Percentiles rank a stretch among this genome's conserved stretches.
These are phyloP conservation scores for Candidula unifasciata DNA, from an alignment of 2,888 invertebrate genomes.

Conservation along the genomic window DNA sequence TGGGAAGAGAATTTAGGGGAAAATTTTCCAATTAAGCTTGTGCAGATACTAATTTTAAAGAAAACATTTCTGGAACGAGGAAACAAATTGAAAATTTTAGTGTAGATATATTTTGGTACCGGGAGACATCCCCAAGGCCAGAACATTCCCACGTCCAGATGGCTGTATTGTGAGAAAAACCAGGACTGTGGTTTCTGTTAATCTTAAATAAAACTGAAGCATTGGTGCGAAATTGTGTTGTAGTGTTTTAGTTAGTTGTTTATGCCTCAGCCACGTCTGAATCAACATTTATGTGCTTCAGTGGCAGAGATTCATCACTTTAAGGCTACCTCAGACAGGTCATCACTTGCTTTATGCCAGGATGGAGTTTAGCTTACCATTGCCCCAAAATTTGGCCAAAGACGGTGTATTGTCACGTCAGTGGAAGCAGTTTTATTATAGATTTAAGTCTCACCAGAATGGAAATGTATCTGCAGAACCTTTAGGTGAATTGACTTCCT, in stretches of 20 bases:
- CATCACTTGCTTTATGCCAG: not conserved
- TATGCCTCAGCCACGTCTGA: not conserved
- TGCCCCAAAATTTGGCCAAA: not conserved
- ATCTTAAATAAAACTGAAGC: not conserved
- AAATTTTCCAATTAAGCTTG: not conserved
- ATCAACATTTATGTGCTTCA: not conserved
- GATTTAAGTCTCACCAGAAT: constrained; percentile 27
- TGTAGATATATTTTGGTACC: not conserved
- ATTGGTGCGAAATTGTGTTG: not conserved
- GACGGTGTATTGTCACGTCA: constrained; percentile 3
- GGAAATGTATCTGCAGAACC: not conserved
- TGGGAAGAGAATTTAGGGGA: not conserved
- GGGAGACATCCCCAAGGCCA: not conserved
- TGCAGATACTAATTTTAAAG: not conserved
- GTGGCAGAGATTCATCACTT: not conserved
- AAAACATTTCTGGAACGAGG: not conserved
- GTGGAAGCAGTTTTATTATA: constrained; percentile 10
- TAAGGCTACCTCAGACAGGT: not conserved
- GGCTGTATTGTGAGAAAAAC: not conserved
- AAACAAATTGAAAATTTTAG: not conserved
- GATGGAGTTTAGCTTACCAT: constrained; percentile 33
- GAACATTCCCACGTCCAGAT: not conserved
- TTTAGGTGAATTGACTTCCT: not conserved
- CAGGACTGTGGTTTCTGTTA: too few species aligned
- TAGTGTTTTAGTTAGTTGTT: not conserved